Evolutionary conservation across 2,888 invertebrate genomes (phyloP).

Genomic region (Torymus aiolomorphi): DNA sequence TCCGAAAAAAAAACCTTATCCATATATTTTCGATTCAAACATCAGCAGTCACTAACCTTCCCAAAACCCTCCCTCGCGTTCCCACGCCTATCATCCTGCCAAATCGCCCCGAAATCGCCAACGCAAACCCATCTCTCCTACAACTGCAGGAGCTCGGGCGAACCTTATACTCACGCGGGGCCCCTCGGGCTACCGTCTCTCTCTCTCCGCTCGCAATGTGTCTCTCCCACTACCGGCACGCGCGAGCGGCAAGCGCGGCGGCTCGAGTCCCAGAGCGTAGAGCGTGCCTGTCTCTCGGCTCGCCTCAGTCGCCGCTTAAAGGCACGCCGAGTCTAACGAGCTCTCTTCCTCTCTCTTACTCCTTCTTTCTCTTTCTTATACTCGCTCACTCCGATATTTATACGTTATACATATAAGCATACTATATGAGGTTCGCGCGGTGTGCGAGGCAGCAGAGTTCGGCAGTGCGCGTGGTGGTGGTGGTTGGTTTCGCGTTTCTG

Average conservation of each 20-base stretch:
- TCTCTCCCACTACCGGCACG: slow-evolving; percentile 71
- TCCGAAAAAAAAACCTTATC: no score
- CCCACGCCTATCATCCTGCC: no score
- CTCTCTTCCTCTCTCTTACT: neutral
- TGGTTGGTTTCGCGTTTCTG: neutral
- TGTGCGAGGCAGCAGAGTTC: no score
- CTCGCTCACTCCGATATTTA: no score
- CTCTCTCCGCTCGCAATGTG: neutral
- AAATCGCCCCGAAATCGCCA: neutral
- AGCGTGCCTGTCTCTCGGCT: slow-evolving; percentile 54
- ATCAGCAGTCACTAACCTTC: no score
- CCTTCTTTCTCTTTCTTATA: no score
- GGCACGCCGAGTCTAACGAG: slow-evolving; percentile 61
- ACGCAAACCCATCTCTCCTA: neutral
- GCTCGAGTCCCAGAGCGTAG: slow-evolving; percentile 9
- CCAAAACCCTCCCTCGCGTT: no score
- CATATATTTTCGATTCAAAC: no score
- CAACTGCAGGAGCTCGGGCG: neutral
- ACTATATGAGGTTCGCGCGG: no score
- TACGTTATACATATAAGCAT: no score
- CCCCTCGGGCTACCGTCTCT: slow-evolving; percentile 13
- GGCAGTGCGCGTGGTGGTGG: no score
- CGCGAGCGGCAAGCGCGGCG: neutral
- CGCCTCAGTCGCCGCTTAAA: slow-evolving; percentile 71
- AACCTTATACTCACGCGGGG: slow-evolving; percentile 1